Base-by-base conservation (phyloP, 2,797 vertebrate species). In the Xiphophorus birchmanni region DNA sequence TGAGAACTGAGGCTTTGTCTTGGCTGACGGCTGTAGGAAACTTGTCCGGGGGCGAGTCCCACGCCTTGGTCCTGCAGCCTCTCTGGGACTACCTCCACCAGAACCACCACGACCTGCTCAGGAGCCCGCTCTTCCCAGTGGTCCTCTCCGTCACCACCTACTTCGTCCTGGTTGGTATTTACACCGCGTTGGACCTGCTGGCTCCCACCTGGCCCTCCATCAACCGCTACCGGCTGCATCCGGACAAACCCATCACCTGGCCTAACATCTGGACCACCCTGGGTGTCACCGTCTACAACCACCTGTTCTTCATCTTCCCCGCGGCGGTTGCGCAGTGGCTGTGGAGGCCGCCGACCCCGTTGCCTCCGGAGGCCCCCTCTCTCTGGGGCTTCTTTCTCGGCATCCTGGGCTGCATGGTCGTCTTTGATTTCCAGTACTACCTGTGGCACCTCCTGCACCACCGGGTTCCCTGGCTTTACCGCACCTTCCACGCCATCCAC, bases 391-490 rank as follows among this genome's bases (percentile, higher is more conserved):
- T 96, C 82, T 82, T 94, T 63, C 83, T 96, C 73, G 96, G 96
- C 29, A 94, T 97, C 83, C 80, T 95, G 82, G 96, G 95, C 73
- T 97, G 96, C 90, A 95, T 93, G 26, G 90, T 96, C 48, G 89
- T 97, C 69, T 97, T 97, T 29, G 96, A 97, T 86, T 96, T 96
- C 88, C 96, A 97, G 92, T 97, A 96, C 52, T 97, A 96, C 89
- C 85, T 96, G 75, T 97, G 96, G 96, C 96, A 97, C 84, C 91
- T 96, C 54, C 84, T 96, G 82, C 96, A 96, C 89, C 96, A 97
- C 86, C 94, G 95, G 17, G 89, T 96, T 2, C 88, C 92, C 12
- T 96, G 96, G 96, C 77, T 97, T 65, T 96, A 96, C 92, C 93
- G 95, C 76, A 96, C 95, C 18, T 96, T 97, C 90, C 96, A 97